Conservation (phyloP, 2,797 vertebrate genomes). For the Pseudochirops cupreus region DNA sequence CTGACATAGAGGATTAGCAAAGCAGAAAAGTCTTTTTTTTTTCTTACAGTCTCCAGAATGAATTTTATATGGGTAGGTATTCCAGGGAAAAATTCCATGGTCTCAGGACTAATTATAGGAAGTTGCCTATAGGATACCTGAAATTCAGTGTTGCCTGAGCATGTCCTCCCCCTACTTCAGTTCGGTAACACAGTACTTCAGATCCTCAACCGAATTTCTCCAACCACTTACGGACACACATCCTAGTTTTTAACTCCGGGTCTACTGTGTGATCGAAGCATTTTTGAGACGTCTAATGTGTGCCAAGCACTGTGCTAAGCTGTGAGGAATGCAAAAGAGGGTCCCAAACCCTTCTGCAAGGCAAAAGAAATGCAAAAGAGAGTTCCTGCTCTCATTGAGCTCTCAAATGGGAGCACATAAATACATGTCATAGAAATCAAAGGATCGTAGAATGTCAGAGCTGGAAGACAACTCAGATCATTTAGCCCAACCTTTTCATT, state of each 20-base stretch:
- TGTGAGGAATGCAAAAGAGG: not conserved
- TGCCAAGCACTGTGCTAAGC: not conserved
- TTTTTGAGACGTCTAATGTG: not conserved
- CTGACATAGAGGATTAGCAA: not conserved
- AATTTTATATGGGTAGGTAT: not conserved
- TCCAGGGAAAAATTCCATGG: not conserved
- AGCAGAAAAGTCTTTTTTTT: not conserved
- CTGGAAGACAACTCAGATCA: not conserved
- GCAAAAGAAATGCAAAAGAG: not conserved
- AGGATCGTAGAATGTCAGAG: not conserved
- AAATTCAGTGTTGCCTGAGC: not conserved
- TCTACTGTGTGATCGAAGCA: not conserved
- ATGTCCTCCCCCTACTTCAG: not conserved
- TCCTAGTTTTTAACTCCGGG: not conserved
- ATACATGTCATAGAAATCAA: not conserved
- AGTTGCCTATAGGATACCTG: not conserved
- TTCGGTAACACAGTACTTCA: not conserved
- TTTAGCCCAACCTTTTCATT: not conserved
- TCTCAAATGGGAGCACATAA: not conserved
- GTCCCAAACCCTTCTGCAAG: not conserved
- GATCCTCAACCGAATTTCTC: not conserved
- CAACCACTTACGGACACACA: not conserved
- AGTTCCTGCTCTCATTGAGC: not conserved
- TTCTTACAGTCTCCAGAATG: not conserved
- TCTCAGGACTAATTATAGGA: not conserved